A percentile compares a stretch with the other conserved stretches of the same genome.
Conservation (phyloP, 2,888 invertebrate genomes). For the Drosophila histrio region DNA sequence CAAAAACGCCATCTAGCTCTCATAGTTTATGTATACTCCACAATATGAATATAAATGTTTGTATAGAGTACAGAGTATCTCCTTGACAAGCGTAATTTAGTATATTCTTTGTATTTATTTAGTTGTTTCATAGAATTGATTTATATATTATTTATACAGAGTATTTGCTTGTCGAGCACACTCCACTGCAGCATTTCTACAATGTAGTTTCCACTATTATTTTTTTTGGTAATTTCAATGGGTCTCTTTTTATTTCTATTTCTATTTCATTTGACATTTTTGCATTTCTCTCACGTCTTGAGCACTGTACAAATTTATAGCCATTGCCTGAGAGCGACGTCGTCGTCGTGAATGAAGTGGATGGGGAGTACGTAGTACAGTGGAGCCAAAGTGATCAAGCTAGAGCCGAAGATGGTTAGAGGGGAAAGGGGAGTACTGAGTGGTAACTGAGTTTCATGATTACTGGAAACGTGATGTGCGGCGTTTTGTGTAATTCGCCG, state of each 20-base stretch:
- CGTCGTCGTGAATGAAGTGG: constrained; percentile 46
- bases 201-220: neutral
- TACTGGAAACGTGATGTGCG: constrained; percentile 75
- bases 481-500: constrained; percentile 78
- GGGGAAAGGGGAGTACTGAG: neutral
- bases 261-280: constrained; percentile 51
- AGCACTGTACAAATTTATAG: constrained; percentile 63
- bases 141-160: too few species aligned
- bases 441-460: constrained; percentile 47
- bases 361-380: neutral
- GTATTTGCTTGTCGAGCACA: neutral
- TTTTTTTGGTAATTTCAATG: constrained; percentile 41
- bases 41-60: too few species aligned
- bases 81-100: too few species aligned
- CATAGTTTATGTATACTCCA: neutral
- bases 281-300: constrained; percentile 76
- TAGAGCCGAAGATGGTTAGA: neutral
- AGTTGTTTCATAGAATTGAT: too few species aligned
- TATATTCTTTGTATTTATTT: too few species aligned
- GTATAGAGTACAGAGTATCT: too few species aligned
- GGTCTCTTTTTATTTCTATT: constrained; percentile 39
- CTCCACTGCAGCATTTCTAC: neutral
- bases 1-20: neutral
- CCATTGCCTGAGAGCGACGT: constrained; percentile 53
- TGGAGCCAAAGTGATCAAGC: constrained; percentile 17